A percentile compares a stretch with the other conserved stretches of the same genome.
Conservation (phyloP, 2,113 vertebrate genomes). For the Erythrocercus mccallii region DNA sequence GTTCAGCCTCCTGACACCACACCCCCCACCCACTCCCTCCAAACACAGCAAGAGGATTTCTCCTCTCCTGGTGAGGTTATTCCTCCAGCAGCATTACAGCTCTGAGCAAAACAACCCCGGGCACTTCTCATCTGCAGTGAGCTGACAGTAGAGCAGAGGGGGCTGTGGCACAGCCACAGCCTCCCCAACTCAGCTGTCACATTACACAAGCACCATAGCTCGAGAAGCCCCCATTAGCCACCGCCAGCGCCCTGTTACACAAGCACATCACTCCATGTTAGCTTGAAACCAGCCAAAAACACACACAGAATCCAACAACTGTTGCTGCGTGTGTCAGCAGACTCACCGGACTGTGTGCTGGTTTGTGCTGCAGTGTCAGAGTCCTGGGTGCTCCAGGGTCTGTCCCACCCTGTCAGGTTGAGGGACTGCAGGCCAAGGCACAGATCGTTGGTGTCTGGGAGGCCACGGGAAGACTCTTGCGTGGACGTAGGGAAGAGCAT, state of each 20-base stretch:
- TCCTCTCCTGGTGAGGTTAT: background rate
- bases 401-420: constrained; percentile 91
- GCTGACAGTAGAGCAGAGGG: constrained; percentile 2
- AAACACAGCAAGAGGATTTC: background rate
- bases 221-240: background rate
- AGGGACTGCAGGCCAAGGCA: constrained; percentile 97
- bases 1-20: background rate
- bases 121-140: constrained; percentile 33
- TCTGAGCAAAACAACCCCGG: background rate
- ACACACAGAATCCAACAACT: constrained; percentile 63
- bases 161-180: constrained; percentile 43
- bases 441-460: constrained; percentile 87
- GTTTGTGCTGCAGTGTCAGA: constrained; percentile 82
- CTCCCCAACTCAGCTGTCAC: background rate
- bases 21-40: constrained; percentile 6
- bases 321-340: constrained; percentile 61
- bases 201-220: background rate
- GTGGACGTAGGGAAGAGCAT: constrained; percentile 93
- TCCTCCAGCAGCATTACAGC: background rate
- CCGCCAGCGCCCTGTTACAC: background rate
- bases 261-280: background rate
- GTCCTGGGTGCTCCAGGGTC: constrained; percentile 96
- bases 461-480: constrained; percentile 87
- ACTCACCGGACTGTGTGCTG: constrained; percentile 90
- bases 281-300: background rate